Conservation (phyloP, 2,888 invertebrate genomes). For the Aethes cnicana region DNA sequence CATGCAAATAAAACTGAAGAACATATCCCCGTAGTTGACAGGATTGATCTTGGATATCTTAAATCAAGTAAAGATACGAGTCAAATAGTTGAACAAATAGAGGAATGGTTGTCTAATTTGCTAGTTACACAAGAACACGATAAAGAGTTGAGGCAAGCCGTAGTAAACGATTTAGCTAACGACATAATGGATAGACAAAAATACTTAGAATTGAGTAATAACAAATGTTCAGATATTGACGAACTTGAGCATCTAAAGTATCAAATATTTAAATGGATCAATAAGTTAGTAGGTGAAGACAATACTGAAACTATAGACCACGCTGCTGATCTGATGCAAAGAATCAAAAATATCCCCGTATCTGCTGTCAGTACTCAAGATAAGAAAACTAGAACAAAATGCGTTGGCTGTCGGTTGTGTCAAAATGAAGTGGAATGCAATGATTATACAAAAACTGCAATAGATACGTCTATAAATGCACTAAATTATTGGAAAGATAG, state of each 20-base stretch:
- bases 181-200: constrained; percentile 63
- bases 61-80: constrained; percentile 40
- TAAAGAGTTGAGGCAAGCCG: constrained; percentile 41
- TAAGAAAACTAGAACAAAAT: background rate
- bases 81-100: constrained; percentile 50
- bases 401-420: background rate
- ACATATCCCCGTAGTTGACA: constrained; percentile 33
- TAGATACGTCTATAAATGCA: no score
- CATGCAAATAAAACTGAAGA: constrained; percentile 28
- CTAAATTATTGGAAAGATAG: no score
- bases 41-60: constrained; percentile 40
- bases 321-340: constrained; percentile 52
- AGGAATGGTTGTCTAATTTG: constrained; percentile 52
- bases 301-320: constrained; percentile 46
- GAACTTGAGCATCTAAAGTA: constrained; percentile 63
- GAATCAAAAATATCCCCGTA: constrained; percentile 50
- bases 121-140: constrained; percentile 38
- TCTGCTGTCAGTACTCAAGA: constrained; percentile 39
- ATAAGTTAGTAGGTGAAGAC: constrained; percentile 52
- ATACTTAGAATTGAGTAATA: constrained; percentile 52
- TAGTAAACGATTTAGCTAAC: constrained; percentile 53
- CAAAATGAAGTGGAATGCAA: no score
- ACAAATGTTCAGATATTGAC: constrained; percentile 40
- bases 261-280: constrained; percentile 67
- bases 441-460: no score